Base-by-base conservation (phyloP, 2,113 vertebrate species). In the Platycercus adscitus region DNA sequence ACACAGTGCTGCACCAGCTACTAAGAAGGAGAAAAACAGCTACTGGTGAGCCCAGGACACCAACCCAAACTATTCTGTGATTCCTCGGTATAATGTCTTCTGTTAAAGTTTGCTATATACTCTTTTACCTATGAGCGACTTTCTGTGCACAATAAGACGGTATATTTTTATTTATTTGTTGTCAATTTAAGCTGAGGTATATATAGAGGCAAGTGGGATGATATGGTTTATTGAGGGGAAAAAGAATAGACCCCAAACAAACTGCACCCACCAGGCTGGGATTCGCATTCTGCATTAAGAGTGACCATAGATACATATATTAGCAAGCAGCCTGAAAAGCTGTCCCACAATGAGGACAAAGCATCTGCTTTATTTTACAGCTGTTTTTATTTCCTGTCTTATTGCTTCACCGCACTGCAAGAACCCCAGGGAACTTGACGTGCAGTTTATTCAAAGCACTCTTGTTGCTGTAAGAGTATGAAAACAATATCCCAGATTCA, bases 401-500 rank as follows among this genome's bases (percentile, higher is more conserved):
- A 68, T 6, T 91, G 72, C 69, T 91, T 72, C 82, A 92, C n/a
- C 89, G 49, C 81, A 84, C 13, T 37, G 63, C 14, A 76, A 76
- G 52, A 96, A 96, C 49, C 83, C 90, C 46, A 91, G 89, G 68
- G 91, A 97, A 94, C 44, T 70, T 58, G 79, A 93, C 72, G 73
- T 26, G 35, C n/a, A 93, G 69, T 95, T 97, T 95, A 96, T 93
- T 92, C 93, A 93, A 94, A 97, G 84, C 49, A 82, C n/a, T 80
- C 83, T 37, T 83, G 86, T 31, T 95, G 64, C 53, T 87, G 50
- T 88, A 95, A 96, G 75, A 96, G 86, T 70, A 95, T 79, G 47
- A 97, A 98, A 97, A 97, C 55, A 95, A 89, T 89, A 89, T 86
- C 81, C 89, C 44, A 95, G 79, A 94, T 81, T 95, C 84, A 78